These are phyloP conservation scores for Holothuria leucospilota DNA, from an alignment of 53 echinoderm and acorn worm species.

Conservation along the genomic window DNA sequence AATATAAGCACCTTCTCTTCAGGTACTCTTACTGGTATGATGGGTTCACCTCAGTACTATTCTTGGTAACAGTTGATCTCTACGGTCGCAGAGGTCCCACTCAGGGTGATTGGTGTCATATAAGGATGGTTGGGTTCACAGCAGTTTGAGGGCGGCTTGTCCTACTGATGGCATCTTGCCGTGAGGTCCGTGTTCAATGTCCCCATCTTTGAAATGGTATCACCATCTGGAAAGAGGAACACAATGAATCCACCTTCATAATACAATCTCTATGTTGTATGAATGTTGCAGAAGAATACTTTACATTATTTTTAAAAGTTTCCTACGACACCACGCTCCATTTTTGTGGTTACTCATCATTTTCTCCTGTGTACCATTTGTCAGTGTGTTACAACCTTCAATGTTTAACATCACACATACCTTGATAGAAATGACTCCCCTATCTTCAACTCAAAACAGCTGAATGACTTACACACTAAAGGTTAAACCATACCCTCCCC, in stretches of 20 bases:
- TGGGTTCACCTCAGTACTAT: slow-evolving; percentile 77
- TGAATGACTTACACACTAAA: too few species aligned
- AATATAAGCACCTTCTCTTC: slow-evolving; percentile 88
- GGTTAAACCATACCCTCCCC: too few species aligned
- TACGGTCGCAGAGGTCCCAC: slow-evolving; percentile 84
- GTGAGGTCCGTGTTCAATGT: not conserved
- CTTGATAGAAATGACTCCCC: too few species aligned
- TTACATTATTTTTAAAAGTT: too few species aligned
- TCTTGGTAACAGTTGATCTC: slow-evolving; percentile 86
- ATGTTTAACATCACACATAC: too few species aligned
- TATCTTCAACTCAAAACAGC: too few species aligned
- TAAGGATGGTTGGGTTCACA: slow-evolving; percentile 67
- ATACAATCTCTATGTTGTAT: too few species aligned
- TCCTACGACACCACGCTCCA: too few species aligned
- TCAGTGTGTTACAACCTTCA: too few species aligned
- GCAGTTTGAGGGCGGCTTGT: slow-evolving; percentile 35
- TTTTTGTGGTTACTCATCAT: too few species aligned
- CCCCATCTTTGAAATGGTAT: slow-evolving; percentile 27
- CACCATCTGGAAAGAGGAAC: slow-evolving; percentile 16
- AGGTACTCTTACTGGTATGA: slow-evolving; percentile 86
- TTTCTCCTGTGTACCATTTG: too few species aligned
- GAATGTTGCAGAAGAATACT: too few species aligned
- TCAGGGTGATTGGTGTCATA: slow-evolving; percentile 84
- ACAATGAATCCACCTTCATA: not conserved
- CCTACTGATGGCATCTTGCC: slow-evolving; percentile 30